These are phyloP conservation scores for Chaenocephalus aceratus DNA, from an alignment of 2,113 vertebrate species.

Conservation along the genomic window DNA sequence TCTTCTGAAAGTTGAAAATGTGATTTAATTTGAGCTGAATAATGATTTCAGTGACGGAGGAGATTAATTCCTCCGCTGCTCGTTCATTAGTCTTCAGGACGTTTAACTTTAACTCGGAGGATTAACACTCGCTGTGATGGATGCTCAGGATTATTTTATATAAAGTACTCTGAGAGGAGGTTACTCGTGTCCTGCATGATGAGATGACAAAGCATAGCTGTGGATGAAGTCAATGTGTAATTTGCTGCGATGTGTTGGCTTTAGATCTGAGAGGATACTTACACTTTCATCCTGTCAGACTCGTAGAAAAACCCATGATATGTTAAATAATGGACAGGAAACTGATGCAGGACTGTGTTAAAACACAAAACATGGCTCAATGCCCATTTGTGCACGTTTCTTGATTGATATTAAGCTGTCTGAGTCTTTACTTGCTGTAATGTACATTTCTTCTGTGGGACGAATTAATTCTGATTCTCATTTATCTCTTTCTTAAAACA, in stretches of 20 bases:
- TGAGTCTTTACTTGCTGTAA: no score
- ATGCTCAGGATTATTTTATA: constrained; percentile 88
- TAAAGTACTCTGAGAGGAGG: constrained; percentile 85
- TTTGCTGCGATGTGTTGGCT: constrained; percentile 43
- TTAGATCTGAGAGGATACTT: background rate
- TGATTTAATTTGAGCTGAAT: no score
- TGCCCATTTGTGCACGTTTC: no score
- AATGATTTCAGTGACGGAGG: constrained; percentile 20
- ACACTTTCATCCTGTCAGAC: constrained; percentile 2
- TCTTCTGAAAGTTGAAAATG: background rate
- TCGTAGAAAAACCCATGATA: background rate
- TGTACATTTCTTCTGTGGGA: no score
- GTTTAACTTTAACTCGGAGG: constrained; percentile 59
- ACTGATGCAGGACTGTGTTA: background rate
- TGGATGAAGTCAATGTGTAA: constrained; percentile 58
- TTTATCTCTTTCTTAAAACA: no score
- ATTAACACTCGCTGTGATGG: constrained; percentile 85
- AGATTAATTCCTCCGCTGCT: constrained; percentile 29
- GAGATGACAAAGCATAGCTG: constrained; percentile 48
- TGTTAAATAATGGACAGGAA: background rate
- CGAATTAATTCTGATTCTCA: no score
- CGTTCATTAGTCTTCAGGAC: constrained; percentile 72
- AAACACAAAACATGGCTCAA: background rate
- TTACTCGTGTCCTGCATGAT: constrained; percentile 82
- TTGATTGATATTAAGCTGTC: no score